Evolutionary conservation across 2,888 invertebrate genomes (phyloP).

Genomic region (Phytoseiulus persimilis): DNA sequence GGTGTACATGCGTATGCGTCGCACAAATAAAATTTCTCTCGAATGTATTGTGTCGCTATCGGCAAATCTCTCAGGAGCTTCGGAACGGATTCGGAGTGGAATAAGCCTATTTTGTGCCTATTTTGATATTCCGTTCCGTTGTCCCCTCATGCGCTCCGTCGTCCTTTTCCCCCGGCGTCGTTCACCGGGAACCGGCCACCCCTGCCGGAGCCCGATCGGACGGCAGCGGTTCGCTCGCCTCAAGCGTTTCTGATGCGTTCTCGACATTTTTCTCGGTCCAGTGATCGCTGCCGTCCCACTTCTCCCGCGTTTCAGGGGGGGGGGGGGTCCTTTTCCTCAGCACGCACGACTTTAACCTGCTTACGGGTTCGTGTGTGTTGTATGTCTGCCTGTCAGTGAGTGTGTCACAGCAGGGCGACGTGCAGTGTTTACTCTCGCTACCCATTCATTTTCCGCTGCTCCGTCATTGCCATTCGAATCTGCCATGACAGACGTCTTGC

Average conservation of each 20-base stretch:
- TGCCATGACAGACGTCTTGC: background rate
- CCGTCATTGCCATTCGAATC: background rate
- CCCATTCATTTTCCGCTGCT: background rate
- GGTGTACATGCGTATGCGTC: background rate
- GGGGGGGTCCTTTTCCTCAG: background rate
- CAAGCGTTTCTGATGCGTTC: background rate
- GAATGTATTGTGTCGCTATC: background rate
- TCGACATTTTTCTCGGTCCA: background rate
- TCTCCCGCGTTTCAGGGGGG: background rate
- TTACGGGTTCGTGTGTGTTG: background rate
- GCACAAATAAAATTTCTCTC: background rate
- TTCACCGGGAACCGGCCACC: background rate
- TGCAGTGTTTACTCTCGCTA: background rate
- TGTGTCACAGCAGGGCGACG: background rate
- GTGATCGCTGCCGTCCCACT: background rate
- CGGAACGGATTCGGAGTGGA: background rate
- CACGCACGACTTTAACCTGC: background rate
- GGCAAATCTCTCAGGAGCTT: background rate
- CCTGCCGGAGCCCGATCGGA: background rate
- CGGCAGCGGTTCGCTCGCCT: background rate
- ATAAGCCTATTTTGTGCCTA: background rate
- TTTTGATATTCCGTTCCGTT: background rate
- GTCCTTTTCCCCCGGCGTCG: background rate
- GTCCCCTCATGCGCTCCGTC: background rate
- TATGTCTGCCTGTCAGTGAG: background rate